A percentile compares a stretch with the other conserved stretches of the same genome.
Evolutionary conservation across 2,888 invertebrate species (phyloP).

Genomic region (Ecdyonurus torrentis): DNA sequence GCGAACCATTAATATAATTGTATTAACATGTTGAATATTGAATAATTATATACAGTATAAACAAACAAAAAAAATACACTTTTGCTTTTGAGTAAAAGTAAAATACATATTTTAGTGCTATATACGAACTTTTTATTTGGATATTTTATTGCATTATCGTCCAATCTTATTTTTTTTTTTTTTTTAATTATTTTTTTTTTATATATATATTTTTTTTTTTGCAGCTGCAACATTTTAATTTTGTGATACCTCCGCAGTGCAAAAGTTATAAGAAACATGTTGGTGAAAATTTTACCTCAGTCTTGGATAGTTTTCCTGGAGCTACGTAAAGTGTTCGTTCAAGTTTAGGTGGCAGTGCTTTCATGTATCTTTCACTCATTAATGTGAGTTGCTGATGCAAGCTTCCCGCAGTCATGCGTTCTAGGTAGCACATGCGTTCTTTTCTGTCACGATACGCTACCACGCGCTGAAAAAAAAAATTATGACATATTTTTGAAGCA

Average conservation of each 20-base stretch:
- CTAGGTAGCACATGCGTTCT: conserved; percentile 27
- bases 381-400: conserved; percentile 7
- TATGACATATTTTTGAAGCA: too few relatives aligned
- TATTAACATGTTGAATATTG: background rate
- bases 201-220: too few relatives aligned
- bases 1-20: background rate
- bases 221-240: too few relatives aligned
- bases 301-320: conserved; percentile 24
- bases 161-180: too few relatives aligned
- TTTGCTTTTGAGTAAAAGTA: background rate
- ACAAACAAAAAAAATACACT: background rate
- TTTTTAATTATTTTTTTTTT: too few relatives aligned
- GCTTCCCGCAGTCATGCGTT: conserved; percentile 19
- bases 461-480: conserved; percentile 22
- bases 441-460: conserved; percentile 28
- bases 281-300: conserved; percentile 23
- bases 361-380: background rate
- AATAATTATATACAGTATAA: too few relatives aligned
- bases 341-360: background rate
- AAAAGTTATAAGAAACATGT: background rate
- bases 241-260: conserved; percentile 1
- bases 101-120: background rate
- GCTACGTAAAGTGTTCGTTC: conserved; percentile 20
- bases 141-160: too few relatives aligned
- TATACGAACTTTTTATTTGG: background rate